phyloP scores from a whole-genome alignment of 2,113 vertebrate genomes.

The Eulemur rufifrons region DNA sequence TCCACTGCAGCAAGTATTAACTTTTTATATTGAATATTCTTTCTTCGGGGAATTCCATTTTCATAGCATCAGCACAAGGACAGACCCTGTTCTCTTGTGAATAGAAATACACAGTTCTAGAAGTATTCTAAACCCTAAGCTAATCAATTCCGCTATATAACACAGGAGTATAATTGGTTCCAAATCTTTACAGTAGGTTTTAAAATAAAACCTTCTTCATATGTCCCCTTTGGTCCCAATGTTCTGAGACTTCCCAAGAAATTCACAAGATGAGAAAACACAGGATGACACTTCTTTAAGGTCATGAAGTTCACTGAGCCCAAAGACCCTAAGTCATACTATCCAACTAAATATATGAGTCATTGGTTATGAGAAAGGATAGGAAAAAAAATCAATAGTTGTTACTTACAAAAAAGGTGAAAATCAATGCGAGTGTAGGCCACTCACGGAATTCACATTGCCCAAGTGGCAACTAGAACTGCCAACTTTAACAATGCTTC shows the following conservation, averaged over 20 bases:
- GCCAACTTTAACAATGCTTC: not conserved
- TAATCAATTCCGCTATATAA: not conserved
- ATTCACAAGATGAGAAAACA: not conserved
- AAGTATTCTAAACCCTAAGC: not conserved
- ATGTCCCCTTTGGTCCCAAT: conserved; percentile 8
- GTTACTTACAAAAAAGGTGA: not conserved
- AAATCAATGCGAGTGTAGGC: not conserved
- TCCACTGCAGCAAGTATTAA: conserved; percentile 7
- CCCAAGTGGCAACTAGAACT: not conserved
- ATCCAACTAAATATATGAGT: not conserved
- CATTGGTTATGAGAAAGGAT: not conserved
- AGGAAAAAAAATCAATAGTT: not conserved
- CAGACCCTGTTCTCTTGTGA: not conserved
- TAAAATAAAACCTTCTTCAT: conserved; percentile 31
- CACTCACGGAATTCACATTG: not conserved
- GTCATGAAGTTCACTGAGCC: not conserved
- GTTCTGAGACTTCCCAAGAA: conserved; percentile 19
- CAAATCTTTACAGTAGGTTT: conserved; percentile 25
- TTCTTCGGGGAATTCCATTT: conserved; percentile 29
- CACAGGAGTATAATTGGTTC: not conserved
- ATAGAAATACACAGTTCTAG: not conserved
- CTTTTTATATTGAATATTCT: conserved; percentile 18
- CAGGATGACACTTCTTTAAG: not conserved
- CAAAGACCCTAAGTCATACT: not conserved
- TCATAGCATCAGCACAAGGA: conserved; percentile 22